These are phyloP conservation scores for Platorchestia sp. DNA, from an alignment of 1,140 invertebrate genomes.

Conservation along the genomic window DNA sequence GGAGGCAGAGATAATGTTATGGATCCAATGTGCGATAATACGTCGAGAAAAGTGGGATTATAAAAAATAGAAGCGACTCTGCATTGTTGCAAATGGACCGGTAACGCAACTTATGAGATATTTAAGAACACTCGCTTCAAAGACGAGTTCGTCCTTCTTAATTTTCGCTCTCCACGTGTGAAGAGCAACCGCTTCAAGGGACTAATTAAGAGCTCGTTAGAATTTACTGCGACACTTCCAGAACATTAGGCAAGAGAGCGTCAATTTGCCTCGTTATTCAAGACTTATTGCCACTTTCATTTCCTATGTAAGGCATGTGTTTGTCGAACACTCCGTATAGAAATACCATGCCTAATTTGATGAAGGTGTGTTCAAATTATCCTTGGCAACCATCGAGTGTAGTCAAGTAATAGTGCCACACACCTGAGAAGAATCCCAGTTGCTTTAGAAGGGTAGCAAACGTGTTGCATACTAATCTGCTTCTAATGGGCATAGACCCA, in stretches of 20 bases:
- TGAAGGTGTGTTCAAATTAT: conserved; percentile 14
- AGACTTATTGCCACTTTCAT: neutral
- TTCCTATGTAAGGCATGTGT: neutral
- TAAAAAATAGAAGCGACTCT: neutral
- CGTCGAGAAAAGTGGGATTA: neutral
- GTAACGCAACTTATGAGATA: neutral
- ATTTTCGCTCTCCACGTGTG: neutral
- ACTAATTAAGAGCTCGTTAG: neutral
- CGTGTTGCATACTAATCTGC: neutral
- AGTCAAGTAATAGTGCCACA: neutral
- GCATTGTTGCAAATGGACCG: neutral
- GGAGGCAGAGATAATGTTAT: neutral
- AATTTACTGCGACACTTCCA: neutral
- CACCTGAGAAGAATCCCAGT: neutral
- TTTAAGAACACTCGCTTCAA: neutral
- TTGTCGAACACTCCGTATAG: neutral
- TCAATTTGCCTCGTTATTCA: neutral
- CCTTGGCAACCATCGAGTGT: neutral
- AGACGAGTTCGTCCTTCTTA: neutral
- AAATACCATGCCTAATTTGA: neutral
- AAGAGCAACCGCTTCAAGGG: neutral
- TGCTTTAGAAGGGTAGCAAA: neutral
- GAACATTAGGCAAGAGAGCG: neutral
- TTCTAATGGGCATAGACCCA: neutral
- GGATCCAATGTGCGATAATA: neutral